A percentile compares a stretch with the other conserved stretches of the same genome.
phyloP scores from a whole-genome alignment of 1,140 invertebrate species.

The Penaeus chinensis region DNA sequence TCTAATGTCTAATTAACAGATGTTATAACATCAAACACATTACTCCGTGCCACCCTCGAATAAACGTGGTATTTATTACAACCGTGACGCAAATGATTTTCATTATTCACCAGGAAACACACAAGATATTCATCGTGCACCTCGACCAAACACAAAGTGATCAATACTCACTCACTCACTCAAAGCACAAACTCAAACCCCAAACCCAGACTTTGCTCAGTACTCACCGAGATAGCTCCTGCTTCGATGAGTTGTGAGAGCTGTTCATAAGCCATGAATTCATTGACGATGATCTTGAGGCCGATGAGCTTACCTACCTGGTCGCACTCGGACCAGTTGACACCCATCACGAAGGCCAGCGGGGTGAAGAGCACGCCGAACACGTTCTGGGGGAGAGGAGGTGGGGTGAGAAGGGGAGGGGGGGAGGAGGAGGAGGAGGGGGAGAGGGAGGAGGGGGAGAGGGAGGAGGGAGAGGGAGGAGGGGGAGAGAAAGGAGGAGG shows the following conservation, averaged over 20 bases:
- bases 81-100: background rate
- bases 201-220: background rate
- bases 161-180: too few relatives aligned
- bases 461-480: too few relatives aligned
- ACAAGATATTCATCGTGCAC: too few relatives aligned
- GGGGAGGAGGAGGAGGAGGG: background rate
- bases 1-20: too few relatives aligned
- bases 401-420: background rate
- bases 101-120: background rate
- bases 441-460: too few relatives aligned
- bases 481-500: too few relatives aligned
- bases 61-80: background rate
- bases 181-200: too few relatives aligned
- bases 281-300: slow-evolving; percentile 89
- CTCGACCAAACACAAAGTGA: too few relatives aligned
- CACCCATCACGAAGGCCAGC: slow-evolving; percentile 83
- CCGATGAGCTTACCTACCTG: slow-evolving; percentile 85
- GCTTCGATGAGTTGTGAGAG: slow-evolving; percentile 76
- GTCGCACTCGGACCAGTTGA: slow-evolving; percentile 81
- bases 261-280: slow-evolving; percentile 88
- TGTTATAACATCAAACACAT: background rate
- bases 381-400: slow-evolving; percentile 73
- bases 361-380: slow-evolving; percentile 77
- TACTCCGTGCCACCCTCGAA: background rate
- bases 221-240: slow-evolving; percentile 73